These are phyloP conservation scores for Muscicapa striata DNA, from an alignment of 2,797 vertebrate genomes.

Conservation along the genomic window DNA sequence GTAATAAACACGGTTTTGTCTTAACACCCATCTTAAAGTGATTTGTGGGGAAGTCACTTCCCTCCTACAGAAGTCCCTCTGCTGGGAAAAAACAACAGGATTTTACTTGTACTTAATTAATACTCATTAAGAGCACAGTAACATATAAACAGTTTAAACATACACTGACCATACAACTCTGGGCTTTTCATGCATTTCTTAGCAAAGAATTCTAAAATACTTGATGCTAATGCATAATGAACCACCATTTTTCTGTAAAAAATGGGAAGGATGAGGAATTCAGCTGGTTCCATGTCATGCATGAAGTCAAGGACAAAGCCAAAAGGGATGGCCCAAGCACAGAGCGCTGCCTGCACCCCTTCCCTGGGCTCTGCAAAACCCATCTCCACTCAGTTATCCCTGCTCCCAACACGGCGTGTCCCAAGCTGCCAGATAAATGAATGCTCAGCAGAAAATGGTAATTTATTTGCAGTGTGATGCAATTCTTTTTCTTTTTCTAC, in stretches of 20 bases:
- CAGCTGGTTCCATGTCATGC: fast-evolving
- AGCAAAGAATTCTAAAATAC: neutral
- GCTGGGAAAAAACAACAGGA: neutral
- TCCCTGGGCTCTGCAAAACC: neutral
- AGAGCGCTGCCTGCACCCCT: fast-evolving
- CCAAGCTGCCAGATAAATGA: neutral
- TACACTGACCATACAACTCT: neutral
- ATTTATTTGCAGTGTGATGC: neutral
- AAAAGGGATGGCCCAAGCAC: neutral
- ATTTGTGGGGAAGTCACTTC: neutral
- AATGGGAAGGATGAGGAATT: neutral
- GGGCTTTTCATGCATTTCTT: neutral
- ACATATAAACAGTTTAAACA: neutral
- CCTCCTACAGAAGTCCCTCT: neutral
- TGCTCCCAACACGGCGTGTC: fast-evolving
- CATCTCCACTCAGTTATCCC: neutral
- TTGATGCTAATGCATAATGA: fast-evolving
- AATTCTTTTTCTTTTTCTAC: slow-evolving; percentile 18
- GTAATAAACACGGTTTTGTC: neutral
- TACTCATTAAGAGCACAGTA: neutral
- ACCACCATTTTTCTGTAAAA: neutral
- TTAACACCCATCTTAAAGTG: neutral
- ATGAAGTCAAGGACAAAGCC: neutral
- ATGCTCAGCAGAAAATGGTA: neutral
- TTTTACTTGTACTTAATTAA: neutral